phyloP scores from a whole-genome alignment of 2,113 vertebrate genomes.

The Tor tambroides region DNA sequence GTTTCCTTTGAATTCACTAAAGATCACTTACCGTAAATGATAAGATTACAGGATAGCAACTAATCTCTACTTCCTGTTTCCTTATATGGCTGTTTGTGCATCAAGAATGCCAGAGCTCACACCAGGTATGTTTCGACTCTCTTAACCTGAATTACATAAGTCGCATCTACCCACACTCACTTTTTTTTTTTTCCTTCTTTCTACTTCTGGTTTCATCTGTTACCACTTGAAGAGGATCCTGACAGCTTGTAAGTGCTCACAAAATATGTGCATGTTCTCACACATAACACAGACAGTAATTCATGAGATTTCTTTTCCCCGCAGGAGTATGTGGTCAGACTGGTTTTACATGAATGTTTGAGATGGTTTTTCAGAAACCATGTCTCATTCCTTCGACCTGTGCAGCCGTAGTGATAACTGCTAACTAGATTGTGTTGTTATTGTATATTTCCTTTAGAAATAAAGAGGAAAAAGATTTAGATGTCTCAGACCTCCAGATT shows the following conservation, averaged over 20 bases:
- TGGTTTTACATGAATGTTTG: slow-evolving; percentile 43
- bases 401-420: background rate
- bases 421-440: background rate
- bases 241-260: slow-evolving; percentile 45
- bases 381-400: slow-evolving; percentile 4
- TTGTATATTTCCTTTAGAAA: slow-evolving; percentile 56
- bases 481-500: slow-evolving; percentile 52
- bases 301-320: slow-evolving; percentile 44
- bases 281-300: slow-evolving; percentile 16
- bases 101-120: slow-evolving; percentile 19
- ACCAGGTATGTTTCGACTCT: slow-evolving; percentile 29
- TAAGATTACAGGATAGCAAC: background rate
- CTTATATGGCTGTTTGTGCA: background rate
- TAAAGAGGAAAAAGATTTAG: slow-evolving; percentile 41
- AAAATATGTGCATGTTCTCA: slow-evolving; percentile 25
- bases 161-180: background rate
- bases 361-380: background rate
- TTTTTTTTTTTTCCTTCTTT: background rate
- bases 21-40: background rate
- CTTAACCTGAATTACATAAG: background rate
- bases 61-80: background rate
- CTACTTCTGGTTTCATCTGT: slow-evolving; percentile 31
- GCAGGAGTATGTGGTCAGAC: slow-evolving; percentile 43
- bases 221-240: slow-evolving; percentile 49
- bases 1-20: background rate